These are phyloP conservation scores for Pimephales promelas DNA, from an alignment of 2,113 vertebrate genomes.

Conservation along the genomic window DNA sequence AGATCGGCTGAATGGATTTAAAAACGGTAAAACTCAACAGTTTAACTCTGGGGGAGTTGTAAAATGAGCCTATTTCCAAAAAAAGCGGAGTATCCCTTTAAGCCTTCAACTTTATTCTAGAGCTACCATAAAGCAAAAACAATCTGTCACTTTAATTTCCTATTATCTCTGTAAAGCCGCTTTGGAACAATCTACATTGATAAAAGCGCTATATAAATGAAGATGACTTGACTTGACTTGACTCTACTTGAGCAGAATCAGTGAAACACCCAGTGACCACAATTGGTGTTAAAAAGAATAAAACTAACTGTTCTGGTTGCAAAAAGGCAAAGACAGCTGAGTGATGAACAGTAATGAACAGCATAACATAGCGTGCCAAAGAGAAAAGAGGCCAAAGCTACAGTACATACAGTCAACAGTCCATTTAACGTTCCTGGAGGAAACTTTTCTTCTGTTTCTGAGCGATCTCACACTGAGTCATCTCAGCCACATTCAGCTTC, in stretches of 20 bases:
- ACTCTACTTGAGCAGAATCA: too few species aligned
- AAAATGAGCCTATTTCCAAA: too few species aligned
- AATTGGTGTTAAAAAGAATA: neutral
- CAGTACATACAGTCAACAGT: conserved; percentile 83
- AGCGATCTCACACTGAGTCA: conserved; percentile 89
- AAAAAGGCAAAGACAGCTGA: neutral
- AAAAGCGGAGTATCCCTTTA: too few species aligned
- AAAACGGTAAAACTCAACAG: too few species aligned
- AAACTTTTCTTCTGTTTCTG: conserved; percentile 89
- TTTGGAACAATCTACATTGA: too few species aligned
- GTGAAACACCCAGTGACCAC: neutral
- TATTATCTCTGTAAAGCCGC: too few species aligned
- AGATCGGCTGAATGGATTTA: too few species aligned
- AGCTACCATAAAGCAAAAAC: too few species aligned
- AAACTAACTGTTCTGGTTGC: neutral
- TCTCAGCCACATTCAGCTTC: conserved; percentile 88
- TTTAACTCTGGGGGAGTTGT: too few species aligned
- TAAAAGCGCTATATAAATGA: too few species aligned
- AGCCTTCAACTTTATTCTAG: neutral
- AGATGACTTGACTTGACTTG: too few species aligned
- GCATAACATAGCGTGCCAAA: neutral
- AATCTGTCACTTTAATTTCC: too few species aligned
- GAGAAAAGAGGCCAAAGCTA: conserved; percentile 49
- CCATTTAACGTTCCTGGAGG: conserved; percentile 86
- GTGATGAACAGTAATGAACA: neutral